Base-by-base conservation (phyloP, 2,888 invertebrate species). In the Gasteruption jaculator region DNA sequence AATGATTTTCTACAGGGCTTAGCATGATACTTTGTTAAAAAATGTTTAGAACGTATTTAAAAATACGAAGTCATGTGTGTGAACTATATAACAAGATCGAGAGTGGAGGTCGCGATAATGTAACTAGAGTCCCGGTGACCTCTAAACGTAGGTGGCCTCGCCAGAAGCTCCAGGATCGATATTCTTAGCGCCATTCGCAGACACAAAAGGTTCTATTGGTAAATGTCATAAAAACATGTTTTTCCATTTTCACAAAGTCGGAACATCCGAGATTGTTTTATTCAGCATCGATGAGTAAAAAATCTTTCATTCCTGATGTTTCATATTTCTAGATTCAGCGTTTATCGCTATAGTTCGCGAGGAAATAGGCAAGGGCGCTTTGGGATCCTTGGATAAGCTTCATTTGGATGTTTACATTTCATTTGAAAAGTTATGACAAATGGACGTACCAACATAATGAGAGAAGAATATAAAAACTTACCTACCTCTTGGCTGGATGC, bases 401-500 rank as follows among this genome's bases (percentile, higher is more conserved):
- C 24, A n/a, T 24, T 24, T 8, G n/a, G 7, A n/a, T 24, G 24
- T n/a, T 8, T 24, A n/a, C n/a, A n/a, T 24, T n/a, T 24, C 24
- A n/a, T 24, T 24, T 24, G 8, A 24, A 26, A 12, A 26, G 14
- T 7, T 12, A 7, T 4, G 14, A 5, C 8, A 26, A 5, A n/a
- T n/a, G n/a, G n/a, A 5, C 11, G 11, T 26, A 26, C 11, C 14
- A 26, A 38, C 12, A 29, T 15, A 10, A 20, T 5, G 12, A 12
- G 20, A 33, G 6, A 29, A 14, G 29, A 40, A 5, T 21, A 49
- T 33, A 47, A 59, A 45, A 54, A 82, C 81, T 81, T 81, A 82
- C 82, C 81, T 76, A 84, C 84, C 84, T 84, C 83, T 82, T 82
- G 81, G 79, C 81, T 82, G 74, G 78, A 78, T 72, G 80, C 82